Evolutionary conservation across 2,888 invertebrate species (phyloP).

Genomic region (Oscheius sp.): DNA sequence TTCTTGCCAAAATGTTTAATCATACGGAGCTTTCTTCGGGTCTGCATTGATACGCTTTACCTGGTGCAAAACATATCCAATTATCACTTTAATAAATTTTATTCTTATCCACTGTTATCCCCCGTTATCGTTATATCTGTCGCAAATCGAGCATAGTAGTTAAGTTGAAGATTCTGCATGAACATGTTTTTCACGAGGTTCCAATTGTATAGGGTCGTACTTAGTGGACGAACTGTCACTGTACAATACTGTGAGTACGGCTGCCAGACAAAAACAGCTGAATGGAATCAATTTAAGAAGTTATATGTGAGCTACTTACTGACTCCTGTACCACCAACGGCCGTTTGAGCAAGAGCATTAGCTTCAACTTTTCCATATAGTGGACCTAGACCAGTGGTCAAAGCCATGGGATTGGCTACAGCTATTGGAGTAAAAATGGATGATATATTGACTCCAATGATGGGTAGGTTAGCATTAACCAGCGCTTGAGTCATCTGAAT

Average conservation of each 20-base stretch:
- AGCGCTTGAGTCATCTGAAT: conserved; percentile 52
- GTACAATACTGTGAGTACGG: conserved; percentile 30
- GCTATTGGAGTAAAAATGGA: conserved; percentile 44
- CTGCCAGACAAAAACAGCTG: conserved; percentile 29
- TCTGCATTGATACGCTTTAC: background rate
- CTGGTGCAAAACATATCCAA: background rate
- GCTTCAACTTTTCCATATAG: conserved; percentile 57
- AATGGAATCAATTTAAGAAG: no score
- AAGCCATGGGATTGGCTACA: conserved; percentile 44
- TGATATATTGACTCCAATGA: conserved; percentile 37
- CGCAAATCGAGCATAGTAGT: conserved; percentile 49
- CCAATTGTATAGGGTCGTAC: conserved; percentile 51
- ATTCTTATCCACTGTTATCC: background rate
- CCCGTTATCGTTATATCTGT: conserved; percentile 38
- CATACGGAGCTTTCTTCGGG: background rate
- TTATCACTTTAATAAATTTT: background rate
- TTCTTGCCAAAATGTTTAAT: conserved; percentile 14
- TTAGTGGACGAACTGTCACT: conserved; percentile 4
- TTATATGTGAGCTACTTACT: background rate
- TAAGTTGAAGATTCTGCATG: conserved; percentile 54
- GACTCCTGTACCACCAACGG: conserved; percentile 35
- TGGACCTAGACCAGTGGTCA: conserved; percentile 37
- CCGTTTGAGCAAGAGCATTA: conserved; percentile 47
- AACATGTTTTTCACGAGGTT: conserved; percentile 55
- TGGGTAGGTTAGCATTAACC: conserved; percentile 39